Base-by-base conservation (phyloP, 2,797 vertebrate species). In the Orestias chungarensis region DNA sequence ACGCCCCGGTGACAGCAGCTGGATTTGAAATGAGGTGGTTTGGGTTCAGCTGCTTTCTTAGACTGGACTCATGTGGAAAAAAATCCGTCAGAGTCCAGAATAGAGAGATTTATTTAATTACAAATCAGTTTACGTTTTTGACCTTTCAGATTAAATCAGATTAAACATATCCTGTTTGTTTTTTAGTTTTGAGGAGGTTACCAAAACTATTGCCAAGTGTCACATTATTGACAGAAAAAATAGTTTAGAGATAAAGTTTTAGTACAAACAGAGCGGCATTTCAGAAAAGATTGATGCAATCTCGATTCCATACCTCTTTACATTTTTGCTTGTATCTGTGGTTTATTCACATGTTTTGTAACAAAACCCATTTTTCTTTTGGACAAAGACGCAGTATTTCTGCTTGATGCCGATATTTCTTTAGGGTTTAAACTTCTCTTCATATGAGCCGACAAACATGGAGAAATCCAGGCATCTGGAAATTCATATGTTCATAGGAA, bases 1-100 rank as follows among this genome's bases (percentile, higher is more conserved):
- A 80, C 23, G 55, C 70, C 44, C 73, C 73, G 79, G 75, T 75
- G 74, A 76, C 74, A 82, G 75, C 78, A 76, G 78, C 70, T 90
- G 81, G 43, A 71, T 88, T 78, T 73, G 46, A 86, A 83, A 77
- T 11, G 43, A 73, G 74, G 27, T 59, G 46, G n/a, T n/a, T n/a
- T n/a, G n/a, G n/a, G n/a, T n/a, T n/a, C n/a, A 71, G 73, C 44
- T 47, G 46, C 81, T 79, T 72, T 64, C 68, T 52, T 71, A 25
- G 31, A 81, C 83, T 61, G 35, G 46, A 77, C 75, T 73, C 66
- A 47, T n/a, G n/a, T n/a, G n/a, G n/a, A 67, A 77, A 70, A 68
- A 78, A 76, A 78, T 55, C 71, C 61, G 71, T 61, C 46, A 52
- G 50, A n/a, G 74, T 76, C 20, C 69, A 40, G 68, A 83, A 83